Conservation (phyloP, 2,888 invertebrate genomes). For the Bimastos eiseni region DNA sequence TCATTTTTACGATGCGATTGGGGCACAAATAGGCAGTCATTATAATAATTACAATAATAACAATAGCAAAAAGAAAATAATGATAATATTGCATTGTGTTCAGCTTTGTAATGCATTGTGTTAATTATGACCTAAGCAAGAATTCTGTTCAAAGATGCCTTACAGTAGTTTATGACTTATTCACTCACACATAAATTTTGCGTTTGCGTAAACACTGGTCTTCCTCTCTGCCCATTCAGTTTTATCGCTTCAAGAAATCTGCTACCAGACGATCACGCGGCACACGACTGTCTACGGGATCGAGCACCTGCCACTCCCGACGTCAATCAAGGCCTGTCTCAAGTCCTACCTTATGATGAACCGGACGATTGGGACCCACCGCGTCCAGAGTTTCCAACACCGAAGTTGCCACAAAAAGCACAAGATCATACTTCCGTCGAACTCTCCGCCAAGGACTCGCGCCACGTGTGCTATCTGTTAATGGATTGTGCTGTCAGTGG, state of each 20-base stretch:
- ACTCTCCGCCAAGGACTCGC: constrained; percentile 25
- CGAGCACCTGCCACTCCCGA: constrained; percentile 87
- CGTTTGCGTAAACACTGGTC: background rate
- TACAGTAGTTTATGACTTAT: no score
- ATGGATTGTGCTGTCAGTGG: background rate
- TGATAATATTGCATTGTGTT: no score
- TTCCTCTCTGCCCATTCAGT: constrained; percentile 68
- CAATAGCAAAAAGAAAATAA: no score
- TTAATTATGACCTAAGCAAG: no score
- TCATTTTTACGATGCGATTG: no score
- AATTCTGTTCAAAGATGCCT: no score
- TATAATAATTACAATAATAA: no score
- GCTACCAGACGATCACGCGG: constrained; percentile 90
- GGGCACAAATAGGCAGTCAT: no score
- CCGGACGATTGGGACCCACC: constrained; percentile 56
- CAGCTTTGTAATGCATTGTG: no score
- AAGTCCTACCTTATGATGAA: constrained; percentile 89
- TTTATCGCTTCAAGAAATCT: constrained; percentile 87
- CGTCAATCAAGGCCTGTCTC: constrained; percentile 84
- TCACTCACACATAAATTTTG: no score
- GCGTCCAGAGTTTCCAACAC: constrained; percentile 55
- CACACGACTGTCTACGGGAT: constrained; percentile 92
- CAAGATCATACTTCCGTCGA: constrained; percentile 35
- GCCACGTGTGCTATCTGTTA: background rate
- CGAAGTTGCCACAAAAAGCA: constrained; percentile 25